Percentiles rank a stretch among this genome's conserved stretches.
These are phyloP conservation scores for Caradrina kadenii DNA, from an alignment of 2,888 invertebrate genomes.

Conservation along the genomic window DNA sequence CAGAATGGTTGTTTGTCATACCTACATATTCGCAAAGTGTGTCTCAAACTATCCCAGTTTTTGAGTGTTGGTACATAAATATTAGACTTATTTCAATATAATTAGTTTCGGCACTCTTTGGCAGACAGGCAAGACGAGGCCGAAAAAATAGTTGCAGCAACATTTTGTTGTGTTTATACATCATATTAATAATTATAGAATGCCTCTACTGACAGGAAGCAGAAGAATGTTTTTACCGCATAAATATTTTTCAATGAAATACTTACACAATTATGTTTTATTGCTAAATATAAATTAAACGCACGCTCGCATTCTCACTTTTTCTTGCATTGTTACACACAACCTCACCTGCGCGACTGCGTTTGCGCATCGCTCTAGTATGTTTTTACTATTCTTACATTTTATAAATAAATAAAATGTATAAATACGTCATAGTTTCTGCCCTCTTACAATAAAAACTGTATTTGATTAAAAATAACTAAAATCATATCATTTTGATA, in stretches of 20 bases:
- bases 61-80: neutral
- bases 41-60: neutral
- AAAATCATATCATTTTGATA: too few species aligned
- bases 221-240: constrained; percentile 51
- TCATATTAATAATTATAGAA: constrained; percentile 46
- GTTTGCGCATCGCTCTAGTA: constrained; percentile 47
- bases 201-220: constrained; percentile 54
- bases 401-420: constrained; percentile 18
- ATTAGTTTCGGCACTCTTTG: constrained; percentile 6
- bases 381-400: constrained; percentile 29
- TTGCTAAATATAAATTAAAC: constrained; percentile 67
- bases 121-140: neutral
- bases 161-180: constrained; percentile 28
- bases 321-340: constrained; percentile 64
- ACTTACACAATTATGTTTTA: constrained; percentile 66
- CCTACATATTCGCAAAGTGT: too few species aligned
- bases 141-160: constrained; percentile 10
- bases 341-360: constrained; percentile 59
- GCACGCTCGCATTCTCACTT: constrained; percentile 61
- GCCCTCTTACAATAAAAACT: neutral
- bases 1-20: too few species aligned
- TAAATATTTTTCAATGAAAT: constrained; percentile 64
- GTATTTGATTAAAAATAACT: neutral
- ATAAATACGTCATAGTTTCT: constrained; percentile 2
- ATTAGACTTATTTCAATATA: constrained; percentile 11